Conservation (phyloP, 2,797 vertebrate species). For the Propithecus deckenii region DNA sequence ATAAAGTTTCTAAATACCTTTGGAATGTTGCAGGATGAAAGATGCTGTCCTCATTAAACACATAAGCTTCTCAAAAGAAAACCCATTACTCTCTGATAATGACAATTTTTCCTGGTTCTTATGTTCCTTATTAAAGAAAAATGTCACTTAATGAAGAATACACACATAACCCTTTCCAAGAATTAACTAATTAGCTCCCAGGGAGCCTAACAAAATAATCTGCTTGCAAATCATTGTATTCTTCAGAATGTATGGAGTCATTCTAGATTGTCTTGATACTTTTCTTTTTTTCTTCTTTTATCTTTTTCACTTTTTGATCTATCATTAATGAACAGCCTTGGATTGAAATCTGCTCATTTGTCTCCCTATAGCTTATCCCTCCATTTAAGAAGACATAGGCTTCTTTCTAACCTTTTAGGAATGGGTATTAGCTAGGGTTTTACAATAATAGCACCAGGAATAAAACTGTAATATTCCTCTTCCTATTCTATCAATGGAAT, state of each 20-base stretch:
- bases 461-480: neutral
- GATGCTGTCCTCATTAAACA: slow-evolving; percentile 67
- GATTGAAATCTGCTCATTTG: neutral
- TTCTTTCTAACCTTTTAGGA: neutral
- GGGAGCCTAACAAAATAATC: neutral
- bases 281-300: neutral
- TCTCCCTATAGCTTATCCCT: neutral
- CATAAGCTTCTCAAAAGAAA: slow-evolving; percentile 66
- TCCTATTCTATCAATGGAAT: neutral
- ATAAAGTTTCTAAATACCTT: slow-evolving; percentile 81
- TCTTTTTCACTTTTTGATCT: neutral
- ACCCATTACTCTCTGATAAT: slow-evolving; percentile 65
- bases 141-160: slow-evolving; percentile 72
- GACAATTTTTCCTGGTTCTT: slow-evolving; percentile 68
- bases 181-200: slow-evolving; percentile 52
- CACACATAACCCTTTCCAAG: slow-evolving; percentile 33
- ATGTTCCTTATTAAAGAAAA: slow-evolving; percentile 63
- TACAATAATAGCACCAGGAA: neutral
- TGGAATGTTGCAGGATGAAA: slow-evolving; percentile 73
- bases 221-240: neutral
- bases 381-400: neutral
- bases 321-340: neutral
- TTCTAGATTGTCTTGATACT: neutral
- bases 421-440: neutral
- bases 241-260: neutral